A percentile compares a stretch with the other conserved stretches of the same genome.
Evolutionary conservation across 1,140 invertebrate species (phyloP).

Genomic region (Bemisia tabaci): DNA sequence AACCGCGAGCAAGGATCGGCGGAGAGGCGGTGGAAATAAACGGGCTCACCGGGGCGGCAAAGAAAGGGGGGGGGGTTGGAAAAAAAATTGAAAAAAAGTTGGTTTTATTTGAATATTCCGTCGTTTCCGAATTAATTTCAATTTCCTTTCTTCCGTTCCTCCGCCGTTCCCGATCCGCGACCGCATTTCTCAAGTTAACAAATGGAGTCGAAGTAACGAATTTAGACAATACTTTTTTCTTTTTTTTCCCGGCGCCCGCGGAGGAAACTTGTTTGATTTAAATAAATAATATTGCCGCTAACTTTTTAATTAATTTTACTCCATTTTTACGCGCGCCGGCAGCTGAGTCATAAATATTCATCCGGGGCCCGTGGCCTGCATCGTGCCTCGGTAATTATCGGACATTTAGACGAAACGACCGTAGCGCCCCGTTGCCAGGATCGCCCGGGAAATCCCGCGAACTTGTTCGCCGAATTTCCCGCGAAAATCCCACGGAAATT

Average conservation of each 20-base stretch:
- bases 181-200: neutral
- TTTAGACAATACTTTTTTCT: neutral
- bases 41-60: neutral
- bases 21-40: too few relatives aligned
- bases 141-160: neutral
- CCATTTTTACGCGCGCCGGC: neutral
- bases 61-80: neutral
- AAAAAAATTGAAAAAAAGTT: neutral
- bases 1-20: too few relatives aligned
- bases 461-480: too few relatives aligned
- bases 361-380: neutral
- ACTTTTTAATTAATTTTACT: neutral
- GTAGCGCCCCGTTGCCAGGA: too few relatives aligned
- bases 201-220: neutral
- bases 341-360: neutral
- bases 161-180: neutral
- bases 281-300: neutral
- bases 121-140: neutral
- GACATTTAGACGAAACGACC: neutral
- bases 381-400: neutral
- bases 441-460: too few relatives aligned
- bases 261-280: neutral
- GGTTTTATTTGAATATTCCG: neutral
- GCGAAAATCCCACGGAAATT: too few relatives aligned
- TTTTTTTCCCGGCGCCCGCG: neutral